phyloP scores from a whole-genome alignment of 2,888 invertebrate species.

The Tetranychus truncatus region DNA sequence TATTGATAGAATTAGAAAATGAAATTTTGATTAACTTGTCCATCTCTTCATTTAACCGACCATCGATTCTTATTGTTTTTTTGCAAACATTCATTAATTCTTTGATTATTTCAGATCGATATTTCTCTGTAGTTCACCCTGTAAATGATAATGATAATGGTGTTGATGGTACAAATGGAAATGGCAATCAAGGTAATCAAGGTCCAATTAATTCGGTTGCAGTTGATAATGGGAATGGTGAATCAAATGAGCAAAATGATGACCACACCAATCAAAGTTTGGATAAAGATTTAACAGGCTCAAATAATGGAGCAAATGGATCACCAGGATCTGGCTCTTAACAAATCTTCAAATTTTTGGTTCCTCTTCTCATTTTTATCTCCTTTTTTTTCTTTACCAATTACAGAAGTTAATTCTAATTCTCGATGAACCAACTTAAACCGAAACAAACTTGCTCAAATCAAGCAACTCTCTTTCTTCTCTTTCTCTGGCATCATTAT shows the following conservation, averaged over 20 bases:
- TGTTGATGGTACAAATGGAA: not conserved
- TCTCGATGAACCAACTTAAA: not conserved
- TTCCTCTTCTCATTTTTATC: conserved; percentile 1
- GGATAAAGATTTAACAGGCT: not conserved
- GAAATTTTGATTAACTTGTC: not conserved
- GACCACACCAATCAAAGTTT: not conserved
- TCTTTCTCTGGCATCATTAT: no score
- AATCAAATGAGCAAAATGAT: not conserved
- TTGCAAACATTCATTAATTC: not conserved
- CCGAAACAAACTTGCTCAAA: not conserved
- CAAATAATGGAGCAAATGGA: not conserved
- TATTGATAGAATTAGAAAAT: not conserved
- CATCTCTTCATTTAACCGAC: not conserved
- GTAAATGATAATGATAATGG: not conserved
- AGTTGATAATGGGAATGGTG: not conserved
- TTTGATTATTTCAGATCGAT: conserved; percentile 22
- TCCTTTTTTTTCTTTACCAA: not conserved
- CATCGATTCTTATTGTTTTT: not conserved
- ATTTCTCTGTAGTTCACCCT: conserved; percentile 25
- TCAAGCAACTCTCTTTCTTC: not conserved
- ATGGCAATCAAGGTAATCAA: not conserved
- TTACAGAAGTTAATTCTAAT: not conserved
- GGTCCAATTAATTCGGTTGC: not conserved
- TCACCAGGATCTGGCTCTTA: not conserved
- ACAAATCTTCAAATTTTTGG: not conserved